Evolutionary conservation across 2,888 invertebrate species (phyloP).

Genomic region (Drosophila anceps): DNA sequence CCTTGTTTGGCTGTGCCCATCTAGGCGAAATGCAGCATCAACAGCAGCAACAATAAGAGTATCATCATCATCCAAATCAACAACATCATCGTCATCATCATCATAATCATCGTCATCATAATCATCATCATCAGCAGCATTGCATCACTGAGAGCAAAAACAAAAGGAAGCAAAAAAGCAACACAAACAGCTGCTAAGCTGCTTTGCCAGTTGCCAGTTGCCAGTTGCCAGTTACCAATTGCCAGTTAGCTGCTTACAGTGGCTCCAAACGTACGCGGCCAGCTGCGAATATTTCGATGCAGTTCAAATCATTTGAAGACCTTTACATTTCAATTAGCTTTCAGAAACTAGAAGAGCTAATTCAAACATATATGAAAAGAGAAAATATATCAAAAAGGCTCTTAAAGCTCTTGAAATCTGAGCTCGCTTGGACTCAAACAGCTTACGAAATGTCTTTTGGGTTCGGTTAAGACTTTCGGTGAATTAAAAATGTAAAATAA

Average conservation of each 20-base stretch:
- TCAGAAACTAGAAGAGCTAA: too few species aligned
- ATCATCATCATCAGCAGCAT: conserved; percentile 22
- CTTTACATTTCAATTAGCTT: not conserved
- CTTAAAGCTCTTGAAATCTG: not conserved
- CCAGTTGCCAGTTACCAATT: conserved; percentile 35
- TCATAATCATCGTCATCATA: conserved; percentile 6
- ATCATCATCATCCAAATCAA: conserved; percentile 1
- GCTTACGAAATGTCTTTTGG: too few species aligned
- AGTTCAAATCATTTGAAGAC: not conserved
- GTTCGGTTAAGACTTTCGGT: too few species aligned
- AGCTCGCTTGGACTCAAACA: too few species aligned
- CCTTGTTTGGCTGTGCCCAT: conserved; percentile 23
- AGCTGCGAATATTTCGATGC: not conserved
- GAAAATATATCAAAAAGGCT: too few species aligned
- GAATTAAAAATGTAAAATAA: too few species aligned
- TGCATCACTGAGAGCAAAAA: conserved; percentile 30
- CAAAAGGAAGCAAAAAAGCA: conserved; percentile 7
- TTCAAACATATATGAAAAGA: too few species aligned
- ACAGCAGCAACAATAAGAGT: conserved; percentile 18
- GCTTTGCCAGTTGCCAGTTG: conserved; percentile 32
- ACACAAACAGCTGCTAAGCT: conserved; percentile 41
- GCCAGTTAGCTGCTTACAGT: conserved; percentile 28
- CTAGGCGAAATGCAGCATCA: conserved; percentile 23
- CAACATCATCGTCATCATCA: conserved; percentile 6
- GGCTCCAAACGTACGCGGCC: conserved; percentile 1